Conservation (phyloP, 35 echinoderm and acorn worm genomes). For the Lytechinus variegatus region DNA sequence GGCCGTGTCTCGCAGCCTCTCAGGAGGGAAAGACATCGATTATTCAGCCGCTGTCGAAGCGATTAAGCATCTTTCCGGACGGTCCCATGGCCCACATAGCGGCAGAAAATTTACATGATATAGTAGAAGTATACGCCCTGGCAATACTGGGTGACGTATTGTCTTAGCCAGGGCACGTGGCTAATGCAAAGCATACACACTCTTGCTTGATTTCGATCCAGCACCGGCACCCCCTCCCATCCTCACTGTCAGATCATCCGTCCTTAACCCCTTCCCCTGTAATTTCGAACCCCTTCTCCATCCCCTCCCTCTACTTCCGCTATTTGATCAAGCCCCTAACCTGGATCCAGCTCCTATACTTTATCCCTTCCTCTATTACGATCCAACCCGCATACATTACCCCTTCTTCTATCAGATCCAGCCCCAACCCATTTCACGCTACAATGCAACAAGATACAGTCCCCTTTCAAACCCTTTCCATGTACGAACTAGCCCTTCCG, state of each 20-base stretch:
- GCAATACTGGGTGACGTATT: neutral
- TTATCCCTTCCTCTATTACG: too few relatives aligned
- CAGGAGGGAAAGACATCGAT: neutral
- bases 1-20: neutral
- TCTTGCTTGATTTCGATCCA: neutral
- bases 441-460: too few relatives aligned
- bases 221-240: neutral
- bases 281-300: too few relatives aligned
- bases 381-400: too few relatives aligned
- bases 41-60: slow-evolving; percentile 30
- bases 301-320: too few relatives aligned
- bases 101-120: slow-evolving; percentile 19
- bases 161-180: neutral
- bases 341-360: too few relatives aligned
- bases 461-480: too few relatives aligned
- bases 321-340: too few relatives aligned
- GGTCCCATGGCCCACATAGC: slow-evolving; percentile 5
- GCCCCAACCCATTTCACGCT: too few relatives aligned
- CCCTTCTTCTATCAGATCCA: too few relatives aligned
- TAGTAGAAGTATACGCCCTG: neutral
- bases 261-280: too few relatives aligned
- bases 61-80: slow-evolving; percentile 27
- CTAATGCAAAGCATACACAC: neutral
- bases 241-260: neutral
- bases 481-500: too few relatives aligned